phyloP scores from a whole-genome alignment of 1,140 invertebrate genomes.

The Dolichoris vasculosae region DNA sequence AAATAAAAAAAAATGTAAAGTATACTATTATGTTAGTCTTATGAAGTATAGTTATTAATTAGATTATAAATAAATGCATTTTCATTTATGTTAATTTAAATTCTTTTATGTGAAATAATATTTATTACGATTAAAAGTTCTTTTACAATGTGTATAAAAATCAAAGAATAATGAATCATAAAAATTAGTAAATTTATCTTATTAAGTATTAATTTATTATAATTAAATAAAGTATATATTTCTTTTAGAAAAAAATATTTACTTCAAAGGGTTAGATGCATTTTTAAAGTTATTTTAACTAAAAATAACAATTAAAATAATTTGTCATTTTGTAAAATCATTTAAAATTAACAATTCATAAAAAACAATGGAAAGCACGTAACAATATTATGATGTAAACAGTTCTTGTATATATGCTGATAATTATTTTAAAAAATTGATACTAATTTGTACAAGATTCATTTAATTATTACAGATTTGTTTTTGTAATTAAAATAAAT shows the following conservation, averaged over 20 bases:
- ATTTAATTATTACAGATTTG: slow-evolving; percentile 1
- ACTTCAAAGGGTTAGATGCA: not conserved
- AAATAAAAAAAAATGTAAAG: not conserved
- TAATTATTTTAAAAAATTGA: not conserved
- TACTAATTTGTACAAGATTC: not conserved
- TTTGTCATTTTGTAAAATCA: not conserved
- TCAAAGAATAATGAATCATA: not conserved
- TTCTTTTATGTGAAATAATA: not conserved
- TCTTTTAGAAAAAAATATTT: not conserved
- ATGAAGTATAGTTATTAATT: not conserved
- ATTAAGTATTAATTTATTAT: not conserved
- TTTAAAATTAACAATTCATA: slow-evolving; percentile 22
- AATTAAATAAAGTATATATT: not conserved
- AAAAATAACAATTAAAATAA: not conserved
- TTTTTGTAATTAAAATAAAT: slow-evolving; percentile 26
- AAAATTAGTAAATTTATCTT: not conserved
- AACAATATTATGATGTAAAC: not conserved
- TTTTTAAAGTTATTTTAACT: not conserved
- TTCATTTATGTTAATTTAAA: not conserved
- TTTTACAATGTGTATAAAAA: not conserved
- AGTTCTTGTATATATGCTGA: not conserved
- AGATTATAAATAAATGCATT: not conserved
- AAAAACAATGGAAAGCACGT: not conserved
- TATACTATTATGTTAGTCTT: not conserved
- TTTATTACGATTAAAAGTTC: not conserved